Evolutionary conservation across 2,113 vertebrate species (phyloP).

Genomic region (Corythoichthys haematopterus): DNA sequence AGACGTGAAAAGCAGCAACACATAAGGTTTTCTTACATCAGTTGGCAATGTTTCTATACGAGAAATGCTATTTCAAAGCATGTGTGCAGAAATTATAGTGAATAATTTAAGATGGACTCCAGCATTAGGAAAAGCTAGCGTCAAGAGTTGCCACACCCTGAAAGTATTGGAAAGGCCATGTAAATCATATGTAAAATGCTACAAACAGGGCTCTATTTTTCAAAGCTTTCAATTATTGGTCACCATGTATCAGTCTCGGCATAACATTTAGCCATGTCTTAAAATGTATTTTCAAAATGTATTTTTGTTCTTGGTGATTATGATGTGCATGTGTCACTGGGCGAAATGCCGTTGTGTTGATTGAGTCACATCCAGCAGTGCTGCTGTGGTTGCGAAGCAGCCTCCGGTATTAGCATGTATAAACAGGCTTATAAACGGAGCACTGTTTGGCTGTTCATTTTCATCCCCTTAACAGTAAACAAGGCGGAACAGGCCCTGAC

Average conservation of each 20-base stretch:
- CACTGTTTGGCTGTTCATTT: slow-evolving; percentile 71
- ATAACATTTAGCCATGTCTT: slow-evolving; percentile 19
- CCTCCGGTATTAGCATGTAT: slow-evolving; percentile 68
- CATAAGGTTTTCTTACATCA: slow-evolving; percentile 10
- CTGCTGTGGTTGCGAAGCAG: slow-evolving; percentile 56
- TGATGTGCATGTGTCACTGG: slow-evolving; percentile 23
- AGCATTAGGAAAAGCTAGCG: not conserved
- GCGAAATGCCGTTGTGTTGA: slow-evolving; percentile 43
- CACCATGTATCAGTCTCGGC: slow-evolving; percentile 20
- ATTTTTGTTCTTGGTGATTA: slow-evolving; percentile 28
- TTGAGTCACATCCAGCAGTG: slow-evolving; percentile 61
- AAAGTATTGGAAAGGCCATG: not conserved
- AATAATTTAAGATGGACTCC: slow-evolving; percentile 24
- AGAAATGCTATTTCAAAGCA: slow-evolving; percentile 17
- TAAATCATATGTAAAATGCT: slow-evolving; percentile 4
- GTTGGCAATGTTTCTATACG: slow-evolving; percentile 9
- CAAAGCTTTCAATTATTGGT: slow-evolving; percentile 6
- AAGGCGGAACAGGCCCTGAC: slow-evolving; percentile 71
- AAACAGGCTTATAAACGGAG: slow-evolving; percentile 71
- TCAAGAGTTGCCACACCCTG: slow-evolving; percentile 11
- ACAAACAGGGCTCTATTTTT: not conserved
- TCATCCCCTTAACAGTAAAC: slow-evolving; percentile 73
- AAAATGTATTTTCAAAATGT: slow-evolving; percentile 1
- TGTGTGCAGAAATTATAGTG: slow-evolving; percentile 23
- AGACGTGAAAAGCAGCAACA: slow-evolving; percentile 17